Base-by-base conservation (phyloP, 2,888 invertebrate species). In the Eulithis testata region DNA sequence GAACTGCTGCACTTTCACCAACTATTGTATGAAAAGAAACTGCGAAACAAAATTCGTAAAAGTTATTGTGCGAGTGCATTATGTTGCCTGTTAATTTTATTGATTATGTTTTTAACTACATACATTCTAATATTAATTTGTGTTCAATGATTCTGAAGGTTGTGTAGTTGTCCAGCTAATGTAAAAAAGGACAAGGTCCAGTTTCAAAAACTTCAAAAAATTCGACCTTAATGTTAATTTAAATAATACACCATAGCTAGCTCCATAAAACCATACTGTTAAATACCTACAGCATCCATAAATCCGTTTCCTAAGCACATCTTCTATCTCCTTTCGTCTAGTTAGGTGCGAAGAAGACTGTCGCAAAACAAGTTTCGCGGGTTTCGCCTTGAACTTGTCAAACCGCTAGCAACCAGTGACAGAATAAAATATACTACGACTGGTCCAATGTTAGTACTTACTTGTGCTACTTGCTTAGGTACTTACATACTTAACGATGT, bases 321-420 rank as follows among this genome's bases (percentile, higher is more conserved):
- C 37, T 47, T 14, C 53, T 49, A 11, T 74, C 80, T 74, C 73
- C 45, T 65, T 82, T 68, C 54, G 47, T 31, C 61, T 12, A 49
- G 14, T 37, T 45, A 40, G 11, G 76, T 65, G 75, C 61, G 77
- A 78, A 55, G 65, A 73, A 64, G 76, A 76, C 50, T 65, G 64
- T 63, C 36, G 70, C 71, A 70, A 73, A 82, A 83, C 83, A 71
- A 74, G 82, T 83, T 82, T 79, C 74, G 78, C 81, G 74, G 76
- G 78, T 73, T 71, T 76, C 64, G 74, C 84, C 82, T 84, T 83
- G 84, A 84, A 84, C 84, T 83, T 81, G 82, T 73, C 68, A 73
- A 69, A 79, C 81, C 77, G 81, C 79, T 83, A 77, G 73, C 60
- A 69, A 71, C 60, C 63, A 56, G 63, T 60, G 61, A 50, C 50